Base-by-base conservation (phyloP, 1,140 invertebrate species). In the Hylyphantes graminicola region DNA sequence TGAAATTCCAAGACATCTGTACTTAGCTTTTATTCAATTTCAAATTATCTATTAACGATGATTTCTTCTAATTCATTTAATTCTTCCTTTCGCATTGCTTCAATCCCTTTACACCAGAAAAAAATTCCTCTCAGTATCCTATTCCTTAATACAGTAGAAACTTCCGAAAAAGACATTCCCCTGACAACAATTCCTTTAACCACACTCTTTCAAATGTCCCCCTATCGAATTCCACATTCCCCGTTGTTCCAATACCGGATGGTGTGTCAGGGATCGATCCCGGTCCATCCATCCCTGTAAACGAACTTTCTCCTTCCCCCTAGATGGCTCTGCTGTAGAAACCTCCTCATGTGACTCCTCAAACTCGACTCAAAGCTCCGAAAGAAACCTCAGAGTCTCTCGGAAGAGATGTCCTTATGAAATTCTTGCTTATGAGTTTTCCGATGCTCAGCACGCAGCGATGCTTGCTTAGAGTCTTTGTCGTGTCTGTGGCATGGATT, bases 251-350 rank as follows among this genome's bases (percentile, higher is more conserved):
- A 76, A 76, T 76, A 76, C 51, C 74, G 54, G 74, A 76, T 63
- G 74, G 64, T 76, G 64, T 48, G 68, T 21, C 59, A 35, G 7
- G 59, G 7, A 76, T 76, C 74, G 74, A 76, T 76, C 59, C 55
- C 11, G 12, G 7, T 21, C 64, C 35, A 35, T 35, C 35, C 35
- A 13, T 67, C 74, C 55, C 59, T 64, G 61, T 70, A n/a, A 51
- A 70, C 51, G 68, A 70, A 70, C 68, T 70, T 70, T 70, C 68
- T 64, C 57, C 19, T 51, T 76, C 51, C 74, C 48, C 12, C 17
- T 76, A 76, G 74, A 76, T 76, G 74, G 74, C 74, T 53, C 74
- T 76, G 74, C 74, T 51, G 21, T 50, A 15, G 74, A 51, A 76
- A 63, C 10, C 35, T 19, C 17, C 17, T 21, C 48, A 13, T 15